These are phyloP conservation scores for Laothoe populi DNA, from an alignment of 2,888 invertebrate species.

Conservation along the genomic window DNA sequence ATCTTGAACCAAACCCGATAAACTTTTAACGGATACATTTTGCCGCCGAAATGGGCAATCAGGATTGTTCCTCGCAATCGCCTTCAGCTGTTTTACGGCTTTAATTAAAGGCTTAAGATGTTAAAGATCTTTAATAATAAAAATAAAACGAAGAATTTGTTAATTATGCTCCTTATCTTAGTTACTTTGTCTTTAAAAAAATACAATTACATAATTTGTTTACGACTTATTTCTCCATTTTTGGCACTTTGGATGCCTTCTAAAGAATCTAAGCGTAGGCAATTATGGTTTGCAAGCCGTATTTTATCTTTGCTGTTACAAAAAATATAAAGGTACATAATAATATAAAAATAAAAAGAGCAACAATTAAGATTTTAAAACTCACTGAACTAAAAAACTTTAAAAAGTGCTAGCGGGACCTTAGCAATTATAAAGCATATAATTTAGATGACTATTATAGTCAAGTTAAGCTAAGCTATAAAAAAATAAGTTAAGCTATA, in stretches of 20 bases:
- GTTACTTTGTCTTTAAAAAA: background rate
- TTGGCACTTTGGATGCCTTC: background rate
- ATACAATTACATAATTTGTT: background rate
- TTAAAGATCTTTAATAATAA: conserved; percentile 10
- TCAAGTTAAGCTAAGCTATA: no score
- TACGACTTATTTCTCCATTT: background rate
- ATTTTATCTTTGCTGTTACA: no score
- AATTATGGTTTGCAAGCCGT: no score
- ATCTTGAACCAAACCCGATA: background rate
- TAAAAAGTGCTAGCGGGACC: no score
- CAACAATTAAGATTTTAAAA: no score
- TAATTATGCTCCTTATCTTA: conserved; percentile 7
- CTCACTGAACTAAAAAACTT: no score
- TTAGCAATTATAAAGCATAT: no score
- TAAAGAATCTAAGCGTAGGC: background rate
- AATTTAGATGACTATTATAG: no score
- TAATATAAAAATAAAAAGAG: no score
- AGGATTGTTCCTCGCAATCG: conserved; percentile 10
- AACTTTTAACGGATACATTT: conserved; percentile 15
- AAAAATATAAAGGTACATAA: no score
- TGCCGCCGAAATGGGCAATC: conserved; percentile 16
- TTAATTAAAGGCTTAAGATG: conserved; percentile 19
- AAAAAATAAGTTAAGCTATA: no score
- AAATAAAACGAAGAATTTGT: conserved; percentile 15
- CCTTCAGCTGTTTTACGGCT: conserved; percentile 16